Percentiles rank a stretch among this genome's conserved stretches.
These are phyloP conservation scores for Platygyra sinensis DNA, from an alignment of 64 coral and sea anemone genomes.

Conservation along the genomic window DNA sequence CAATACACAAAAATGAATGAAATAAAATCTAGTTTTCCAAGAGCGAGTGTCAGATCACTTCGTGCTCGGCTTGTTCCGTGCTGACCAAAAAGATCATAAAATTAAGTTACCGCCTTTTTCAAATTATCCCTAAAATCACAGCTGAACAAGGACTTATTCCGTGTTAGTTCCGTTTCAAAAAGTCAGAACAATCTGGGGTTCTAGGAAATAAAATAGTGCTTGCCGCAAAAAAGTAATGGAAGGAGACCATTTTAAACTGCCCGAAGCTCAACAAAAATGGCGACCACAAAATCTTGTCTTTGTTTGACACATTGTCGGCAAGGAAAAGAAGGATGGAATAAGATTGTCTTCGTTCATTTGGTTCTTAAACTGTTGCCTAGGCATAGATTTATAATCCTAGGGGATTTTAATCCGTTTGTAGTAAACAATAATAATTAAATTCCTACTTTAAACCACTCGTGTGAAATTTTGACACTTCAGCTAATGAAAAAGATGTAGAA, in stretches of 20 bases:
- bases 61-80: too few species aligned
- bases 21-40: too few species aligned
- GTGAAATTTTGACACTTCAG: not conserved
- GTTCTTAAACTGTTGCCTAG: not conserved
- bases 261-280: not conserved
- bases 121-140: too few species aligned
- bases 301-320: not conserved
- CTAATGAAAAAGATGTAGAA: not conserved
- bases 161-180: too few species aligned
- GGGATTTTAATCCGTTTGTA: not conserved
- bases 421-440: not conserved
- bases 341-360: not conserved
- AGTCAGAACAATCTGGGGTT: too few species aligned
- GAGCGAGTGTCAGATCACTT: too few species aligned
- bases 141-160: too few species aligned
- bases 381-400: not conserved
- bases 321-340: not conserved
- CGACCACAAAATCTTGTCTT: slow-evolving; percentile 8
- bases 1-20: too few species aligned
- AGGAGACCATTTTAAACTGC: not conserved
- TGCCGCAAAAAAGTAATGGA: too few species aligned
- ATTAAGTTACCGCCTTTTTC: too few species aligned
- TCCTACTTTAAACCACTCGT: not conserved
- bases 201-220: too few species aligned
- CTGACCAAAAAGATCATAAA: too few species aligned